These are phyloP conservation scores for Charaxes varanes DNA, from an alignment of 1,140 invertebrate species.

Conservation along the genomic window DNA sequence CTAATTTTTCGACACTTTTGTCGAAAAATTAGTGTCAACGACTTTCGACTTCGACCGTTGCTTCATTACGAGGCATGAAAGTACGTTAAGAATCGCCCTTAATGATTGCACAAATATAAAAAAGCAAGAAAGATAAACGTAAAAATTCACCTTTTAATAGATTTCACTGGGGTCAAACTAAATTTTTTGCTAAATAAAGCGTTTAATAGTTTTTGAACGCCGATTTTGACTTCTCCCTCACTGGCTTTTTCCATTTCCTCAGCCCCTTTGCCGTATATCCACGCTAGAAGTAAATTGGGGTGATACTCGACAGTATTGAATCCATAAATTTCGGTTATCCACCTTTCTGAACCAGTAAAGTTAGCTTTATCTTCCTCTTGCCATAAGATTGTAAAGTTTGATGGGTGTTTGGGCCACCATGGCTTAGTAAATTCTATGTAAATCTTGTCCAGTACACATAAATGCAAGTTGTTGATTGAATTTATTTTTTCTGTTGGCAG, in stretches of 20 bases:
- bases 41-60: too few relatives aligned
- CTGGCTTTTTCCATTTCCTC: constrained; percentile 74
- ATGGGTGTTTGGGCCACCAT: constrained; percentile 76
- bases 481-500: constrained; percentile 76
- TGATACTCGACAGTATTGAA: constrained; percentile 80
- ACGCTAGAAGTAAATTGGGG: constrained; percentile 80
- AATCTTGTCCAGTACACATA: constrained; percentile 86
- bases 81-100: too few relatives aligned
- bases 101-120: too few relatives aligned
- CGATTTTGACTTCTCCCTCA: constrained; percentile 64
- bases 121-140: too few relatives aligned
- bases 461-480: constrained; percentile 78
- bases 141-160: constrained; percentile 36
- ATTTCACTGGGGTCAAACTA: constrained; percentile 39
- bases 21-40: too few relatives aligned
- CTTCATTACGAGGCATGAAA: too few relatives aligned
- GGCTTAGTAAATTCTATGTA: constrained; percentile 79
- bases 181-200: constrained; percentile 44
- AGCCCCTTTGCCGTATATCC: constrained; percentile 76
- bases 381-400: constrained; percentile 76
- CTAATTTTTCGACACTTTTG: too few relatives aligned
- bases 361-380: constrained; percentile 69
- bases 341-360: constrained; percentile 40
- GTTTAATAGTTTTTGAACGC: constrained; percentile 60
- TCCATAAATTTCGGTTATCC: constrained; percentile 80